phyloP scores from a whole-genome alignment of 2,797 vertebrate genomes.

The Bradypodion pumilum region DNA sequence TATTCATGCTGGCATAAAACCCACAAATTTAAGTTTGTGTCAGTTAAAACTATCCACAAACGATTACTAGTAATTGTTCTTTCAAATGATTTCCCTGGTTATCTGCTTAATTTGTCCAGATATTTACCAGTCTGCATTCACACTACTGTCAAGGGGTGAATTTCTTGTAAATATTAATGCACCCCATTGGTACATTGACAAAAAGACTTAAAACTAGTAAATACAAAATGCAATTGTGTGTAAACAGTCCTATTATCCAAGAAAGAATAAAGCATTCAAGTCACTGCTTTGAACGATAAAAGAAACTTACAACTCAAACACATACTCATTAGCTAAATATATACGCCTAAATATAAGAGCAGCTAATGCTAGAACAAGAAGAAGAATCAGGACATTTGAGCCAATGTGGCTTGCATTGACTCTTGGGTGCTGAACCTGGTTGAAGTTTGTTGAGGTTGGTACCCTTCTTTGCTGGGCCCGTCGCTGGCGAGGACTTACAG shows the following conservation, averaged over 20 bases:
- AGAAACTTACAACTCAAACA: constrained; percentile 87
- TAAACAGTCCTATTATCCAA: constrained; percentile 78
- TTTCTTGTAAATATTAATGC: constrained; percentile 42
- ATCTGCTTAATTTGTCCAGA: constrained; percentile 15
- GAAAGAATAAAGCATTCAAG: constrained; percentile 64
- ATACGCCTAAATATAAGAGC: constrained; percentile 94
- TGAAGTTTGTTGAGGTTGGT: constrained; percentile 71
- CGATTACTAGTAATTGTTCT: background rate
- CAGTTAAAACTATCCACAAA: constrained; percentile 37
- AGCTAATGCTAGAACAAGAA: constrained; percentile 91
- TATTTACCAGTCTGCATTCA: constrained; percentile 13
- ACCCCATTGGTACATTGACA: constrained; percentile 62
- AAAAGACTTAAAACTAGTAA: constrained; percentile 60
- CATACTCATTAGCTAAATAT: constrained; percentile 91
- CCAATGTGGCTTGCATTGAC: constrained; percentile 81
- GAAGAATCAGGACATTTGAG: constrained; percentile 86
- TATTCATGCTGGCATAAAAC: constrained; percentile 19
- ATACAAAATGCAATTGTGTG: constrained; percentile 75
- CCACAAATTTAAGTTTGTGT: constrained; percentile 27
- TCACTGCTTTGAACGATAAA: constrained; percentile 56
- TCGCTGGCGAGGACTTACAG: constrained; percentile 88
- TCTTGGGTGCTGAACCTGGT: constrained; percentile 75
- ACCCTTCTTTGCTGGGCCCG: constrained; percentile 82
- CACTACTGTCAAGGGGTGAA: constrained; percentile 36
- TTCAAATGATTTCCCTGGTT: constrained; percentile 5